These are phyloP conservation scores for Regulus satrapa DNA, from an alignment of 2,113 vertebrate species.

Conservation along the genomic window DNA sequence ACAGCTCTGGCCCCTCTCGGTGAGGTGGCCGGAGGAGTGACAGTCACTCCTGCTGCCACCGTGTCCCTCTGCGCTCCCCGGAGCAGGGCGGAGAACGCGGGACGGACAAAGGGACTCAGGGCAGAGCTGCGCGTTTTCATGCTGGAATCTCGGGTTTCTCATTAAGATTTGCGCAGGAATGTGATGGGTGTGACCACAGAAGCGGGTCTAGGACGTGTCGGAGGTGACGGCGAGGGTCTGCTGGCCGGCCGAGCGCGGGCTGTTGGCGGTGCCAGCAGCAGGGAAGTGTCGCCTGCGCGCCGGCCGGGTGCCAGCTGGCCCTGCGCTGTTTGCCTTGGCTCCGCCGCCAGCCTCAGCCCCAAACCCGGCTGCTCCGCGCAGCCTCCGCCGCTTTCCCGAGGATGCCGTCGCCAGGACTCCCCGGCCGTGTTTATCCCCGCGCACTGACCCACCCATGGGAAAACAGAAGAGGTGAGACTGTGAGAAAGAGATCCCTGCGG, in stretches of 20 bases:
- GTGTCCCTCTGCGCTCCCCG: neutral
- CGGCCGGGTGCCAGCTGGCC: constrained; percentile 9
- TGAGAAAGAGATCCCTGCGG: neutral
- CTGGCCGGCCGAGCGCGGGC: neutral
- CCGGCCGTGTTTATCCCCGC: neutral
- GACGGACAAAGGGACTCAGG: neutral
- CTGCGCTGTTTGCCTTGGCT: constrained; percentile 32
- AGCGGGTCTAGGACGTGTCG: neutral
- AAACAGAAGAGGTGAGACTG: neutral
- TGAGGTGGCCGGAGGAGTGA: neutral
- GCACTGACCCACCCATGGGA: neutral
- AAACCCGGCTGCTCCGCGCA: neutral
- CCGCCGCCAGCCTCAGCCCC: neutral
- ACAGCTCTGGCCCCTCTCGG: neutral
- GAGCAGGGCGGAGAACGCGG: neutral
- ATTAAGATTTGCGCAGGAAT: neutral
- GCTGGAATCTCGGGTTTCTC: neutral
- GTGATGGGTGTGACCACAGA: neutral
- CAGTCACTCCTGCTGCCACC: neutral
- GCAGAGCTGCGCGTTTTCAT: neutral
- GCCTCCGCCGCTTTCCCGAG: neutral
- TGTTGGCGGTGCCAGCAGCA: neutral
- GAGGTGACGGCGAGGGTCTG: neutral
- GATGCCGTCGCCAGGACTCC: constrained; percentile 13
- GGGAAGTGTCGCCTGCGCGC: neutral